Evolutionary conservation across 2,797 vertebrate species (phyloP), one percentile per base, ranked within the genome.

Genomic region (Alauda arvensis): DNA sequence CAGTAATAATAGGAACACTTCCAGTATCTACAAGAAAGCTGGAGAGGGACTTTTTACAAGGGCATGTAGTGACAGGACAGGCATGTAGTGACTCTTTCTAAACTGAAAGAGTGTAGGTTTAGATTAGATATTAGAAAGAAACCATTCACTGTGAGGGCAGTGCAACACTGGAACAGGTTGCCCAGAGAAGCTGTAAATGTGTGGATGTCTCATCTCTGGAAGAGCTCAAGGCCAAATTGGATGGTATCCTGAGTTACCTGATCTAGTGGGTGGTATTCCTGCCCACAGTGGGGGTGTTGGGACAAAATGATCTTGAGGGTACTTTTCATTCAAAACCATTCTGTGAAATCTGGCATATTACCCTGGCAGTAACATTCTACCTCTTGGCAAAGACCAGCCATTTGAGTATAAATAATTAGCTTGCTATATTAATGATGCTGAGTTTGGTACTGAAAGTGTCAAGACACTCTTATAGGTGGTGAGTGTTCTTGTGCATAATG

Each of bases 401-500:
- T 74, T 62, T 79, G 51, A 46, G 2, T 28, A 26, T 21, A 17
- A 60, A 60, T 40, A 21, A 19, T 29, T 52, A 62, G 7, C 8
- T 82, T 29, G 19, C 8, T 39, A 1, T 18, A 24, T 66, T 78
- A 59, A 33, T 40, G 9, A 37, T 37, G 12, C 14, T 56, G 10
- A 10, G 2, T 63, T 89, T 83, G 59, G 13, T 57, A 31, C 29
- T 34, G 26, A 48, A 74, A 42, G 15, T 26, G 15, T 9, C 28
- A 83, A 53, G 18, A 53, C 12, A 25, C 5, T 2, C 0, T 34
- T 69, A 34, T 2, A 61, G 29, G 25, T 37, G 28, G 29, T 49
- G 3, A 0, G 0, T 34, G 3, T 57, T 56, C 55, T 39, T 70
- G 31, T 25, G 26, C 49, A 15, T 23, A 45, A 2, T 56, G n/a